phyloP scores from a whole-genome alignment of 1,140 invertebrate species.

The Drosophila kohkoa region DNA sequence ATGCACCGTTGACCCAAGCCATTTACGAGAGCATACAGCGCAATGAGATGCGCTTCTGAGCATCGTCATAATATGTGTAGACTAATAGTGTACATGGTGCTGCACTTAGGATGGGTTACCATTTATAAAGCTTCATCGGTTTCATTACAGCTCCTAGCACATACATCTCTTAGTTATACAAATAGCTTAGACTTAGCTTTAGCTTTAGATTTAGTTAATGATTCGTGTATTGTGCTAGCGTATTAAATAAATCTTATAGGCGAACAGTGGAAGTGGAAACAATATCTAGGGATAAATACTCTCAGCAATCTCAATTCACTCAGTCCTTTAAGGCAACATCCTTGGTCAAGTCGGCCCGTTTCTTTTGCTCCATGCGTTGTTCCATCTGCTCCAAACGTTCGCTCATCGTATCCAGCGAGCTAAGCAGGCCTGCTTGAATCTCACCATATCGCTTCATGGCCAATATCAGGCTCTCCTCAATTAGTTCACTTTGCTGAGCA shows the following conservation, averaged over 20 bases:
- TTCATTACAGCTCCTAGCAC: not conserved
- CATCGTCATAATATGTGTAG: not conserved
- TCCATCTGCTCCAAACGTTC: constrained; percentile 74
- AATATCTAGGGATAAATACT: constrained; percentile 62
- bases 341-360: constrained; percentile 67
- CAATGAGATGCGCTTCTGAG: constrained; percentile 67
- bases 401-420: constrained; percentile 75
- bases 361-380: constrained; percentile 76
- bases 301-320: constrained; percentile 48
- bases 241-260: constrained; percentile 58
- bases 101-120: constrained; percentile 1
- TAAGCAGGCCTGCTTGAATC: constrained; percentile 73
- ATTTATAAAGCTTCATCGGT: not conserved
- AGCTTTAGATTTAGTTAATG: constrained; percentile 34
- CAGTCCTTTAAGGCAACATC: constrained; percentile 61
- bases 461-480: constrained; percentile 82
- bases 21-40: constrained; percentile 87
- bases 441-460: constrained; percentile 84
- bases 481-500: constrained; percentile 78
- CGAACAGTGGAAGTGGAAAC: constrained; percentile 34
- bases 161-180: constrained; percentile 3
- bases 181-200: constrained; percentile 4
- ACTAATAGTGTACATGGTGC: not conserved
- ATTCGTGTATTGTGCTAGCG: constrained; percentile 57
- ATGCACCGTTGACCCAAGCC: constrained; percentile 86